These are phyloP conservation scores for Tribolium freemani DNA, from an alignment of 2,888 invertebrate species.

Conservation along the genomic window DNA sequence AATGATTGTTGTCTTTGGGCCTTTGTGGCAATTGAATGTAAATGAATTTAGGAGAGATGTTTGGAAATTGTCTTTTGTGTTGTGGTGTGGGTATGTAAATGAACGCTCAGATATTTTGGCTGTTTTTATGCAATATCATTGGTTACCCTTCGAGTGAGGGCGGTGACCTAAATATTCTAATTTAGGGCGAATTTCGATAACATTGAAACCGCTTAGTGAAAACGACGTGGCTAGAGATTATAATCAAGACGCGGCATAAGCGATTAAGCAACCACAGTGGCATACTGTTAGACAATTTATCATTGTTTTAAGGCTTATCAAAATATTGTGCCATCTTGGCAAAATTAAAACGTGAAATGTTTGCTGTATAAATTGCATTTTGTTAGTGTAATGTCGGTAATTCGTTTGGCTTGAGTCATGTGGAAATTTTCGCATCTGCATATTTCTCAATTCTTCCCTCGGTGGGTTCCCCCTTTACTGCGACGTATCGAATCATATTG, in stretches of 20 bases:
- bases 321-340: slow-evolving; percentile 7
- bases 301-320: slow-evolving; percentile 27
- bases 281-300: slow-evolving; percentile 39
- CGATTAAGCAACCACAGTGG: slow-evolving; percentile 40
- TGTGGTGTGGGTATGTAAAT: slow-evolving; percentile 37
- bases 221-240: slow-evolving; percentile 42
- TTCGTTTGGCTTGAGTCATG: slow-evolving; percentile 17
- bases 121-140: slow-evolving; percentile 24
- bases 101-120: slow-evolving; percentile 33
- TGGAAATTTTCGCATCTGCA: slow-evolving; percentile 26
- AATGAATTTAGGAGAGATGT: slow-evolving; percentile 18
- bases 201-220: slow-evolving; percentile 41
- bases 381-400: slow-evolving; percentile 8
- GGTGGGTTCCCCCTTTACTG: slow-evolving; percentile 12
- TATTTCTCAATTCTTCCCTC: slow-evolving; percentile 27
- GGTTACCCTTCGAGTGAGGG: slow-evolving; percentile 16
- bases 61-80: slow-evolving; percentile 28
- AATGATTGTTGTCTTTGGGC: slow-evolving; percentile 3
- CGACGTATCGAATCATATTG: slow-evolving; percentile 40
- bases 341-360: background rate
- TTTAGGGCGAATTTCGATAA: slow-evolving; percentile 41
- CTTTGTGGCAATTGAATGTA: background rate
- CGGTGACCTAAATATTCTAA: slow-evolving; percentile 38
- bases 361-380: background rate
- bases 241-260: slow-evolving; percentile 40